Conservation (phyloP, 2,888 invertebrate genomes). For the Mythimna albipuncta region DNA sequence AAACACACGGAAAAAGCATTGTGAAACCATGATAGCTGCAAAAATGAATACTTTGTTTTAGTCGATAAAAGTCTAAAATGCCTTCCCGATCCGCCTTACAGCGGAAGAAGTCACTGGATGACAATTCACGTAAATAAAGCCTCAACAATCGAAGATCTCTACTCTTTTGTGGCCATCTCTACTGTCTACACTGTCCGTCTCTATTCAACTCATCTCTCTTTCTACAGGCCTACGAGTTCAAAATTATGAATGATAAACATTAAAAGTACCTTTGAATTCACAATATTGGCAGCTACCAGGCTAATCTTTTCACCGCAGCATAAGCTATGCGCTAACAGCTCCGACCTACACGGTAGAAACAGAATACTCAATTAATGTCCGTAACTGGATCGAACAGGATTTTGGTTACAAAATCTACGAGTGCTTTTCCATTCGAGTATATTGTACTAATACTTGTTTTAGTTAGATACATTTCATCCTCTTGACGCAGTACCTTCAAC, state of each 20-base stretch:
- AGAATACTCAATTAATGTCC: slow-evolving; percentile 5
- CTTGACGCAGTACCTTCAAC: too few relatives aligned
- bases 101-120: too few relatives aligned
- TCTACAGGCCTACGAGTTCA: too few relatives aligned
- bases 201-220: too few relatives aligned
- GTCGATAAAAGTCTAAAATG: too few relatives aligned
- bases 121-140: too few relatives aligned
- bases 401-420: not conserved
- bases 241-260: not conserved
- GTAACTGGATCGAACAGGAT: not conserved
- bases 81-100: too few relatives aligned
- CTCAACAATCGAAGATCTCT: not conserved
- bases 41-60: too few relatives aligned
- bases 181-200: too few relatives aligned
- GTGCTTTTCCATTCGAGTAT: not conserved
- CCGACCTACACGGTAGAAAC: not conserved
- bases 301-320: not conserved
- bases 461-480: not conserved
- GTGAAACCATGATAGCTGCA: too few relatives aligned
- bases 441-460: not conserved
- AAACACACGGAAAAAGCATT: too few relatives aligned
- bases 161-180: not conserved
- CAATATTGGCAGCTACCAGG: not conserved
- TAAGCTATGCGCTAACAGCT: not conserved
- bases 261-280: not conserved